phyloP scores from a whole-genome alignment of 2,797 vertebrate species.

The Semaprochilodus insignis region DNA sequence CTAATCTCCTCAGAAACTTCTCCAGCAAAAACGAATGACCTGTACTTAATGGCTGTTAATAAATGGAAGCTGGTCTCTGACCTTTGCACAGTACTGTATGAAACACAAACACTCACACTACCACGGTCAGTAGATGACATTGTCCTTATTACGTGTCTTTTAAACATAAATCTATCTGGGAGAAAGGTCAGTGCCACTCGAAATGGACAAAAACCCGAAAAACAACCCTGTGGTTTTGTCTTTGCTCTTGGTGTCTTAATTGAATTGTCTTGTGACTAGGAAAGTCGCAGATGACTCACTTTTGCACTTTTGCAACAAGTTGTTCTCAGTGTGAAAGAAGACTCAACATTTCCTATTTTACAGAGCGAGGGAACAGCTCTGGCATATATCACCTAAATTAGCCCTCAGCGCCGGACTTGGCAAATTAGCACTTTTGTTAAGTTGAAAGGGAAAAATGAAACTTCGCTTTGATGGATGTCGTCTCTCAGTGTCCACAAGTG shows the following conservation, averaged over 20 bases:
- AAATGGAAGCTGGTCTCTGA: no score
- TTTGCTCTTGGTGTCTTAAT: not conserved
- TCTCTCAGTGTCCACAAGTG: not conserved
- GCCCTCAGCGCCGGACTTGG: constrained; percentile 8
- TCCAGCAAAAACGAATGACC: no score
- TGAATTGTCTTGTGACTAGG: constrained; percentile 22
- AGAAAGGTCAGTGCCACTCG: not conserved
- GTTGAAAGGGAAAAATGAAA: constrained; percentile 16
- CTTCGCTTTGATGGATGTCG: constrained; percentile 38
- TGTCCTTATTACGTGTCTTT: not conserved
- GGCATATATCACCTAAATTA: constrained; percentile 29
- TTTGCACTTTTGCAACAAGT: constrained; percentile 34
- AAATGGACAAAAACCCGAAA: not conserved
- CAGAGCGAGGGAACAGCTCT: constrained; percentile 5
- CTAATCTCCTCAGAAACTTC: no score
- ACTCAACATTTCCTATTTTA: constrained; percentile 36
- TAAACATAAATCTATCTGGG: not conserved
- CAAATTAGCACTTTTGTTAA: constrained; percentile 18
- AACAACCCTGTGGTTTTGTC: not conserved
- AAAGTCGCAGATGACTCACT: constrained; percentile 38
- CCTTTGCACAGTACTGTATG: not conserved
- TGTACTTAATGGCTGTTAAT: no score
- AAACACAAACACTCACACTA: not conserved
- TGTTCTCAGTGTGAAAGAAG: constrained; percentile 30
- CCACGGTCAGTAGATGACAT: not conserved